These are phyloP conservation scores for Pipa parva DNA, from an alignment of 2,113 vertebrate genomes.

Conservation along the genomic window DNA sequence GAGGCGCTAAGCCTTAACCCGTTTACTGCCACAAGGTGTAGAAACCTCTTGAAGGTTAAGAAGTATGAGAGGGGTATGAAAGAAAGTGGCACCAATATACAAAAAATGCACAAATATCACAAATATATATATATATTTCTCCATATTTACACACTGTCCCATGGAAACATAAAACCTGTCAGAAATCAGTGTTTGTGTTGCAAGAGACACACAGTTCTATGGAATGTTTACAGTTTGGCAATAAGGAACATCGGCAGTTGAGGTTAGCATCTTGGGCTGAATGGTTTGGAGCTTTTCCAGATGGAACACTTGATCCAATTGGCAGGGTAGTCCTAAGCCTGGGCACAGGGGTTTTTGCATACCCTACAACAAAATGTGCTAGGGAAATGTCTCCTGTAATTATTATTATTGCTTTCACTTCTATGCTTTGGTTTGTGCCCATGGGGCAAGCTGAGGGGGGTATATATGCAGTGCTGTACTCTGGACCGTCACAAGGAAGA, in stretches of 20 bases:
- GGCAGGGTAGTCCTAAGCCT: too few relatives aligned
- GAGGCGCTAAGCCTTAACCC: neutral
- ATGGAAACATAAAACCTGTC: neutral
- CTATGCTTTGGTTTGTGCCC: conserved; percentile 35
- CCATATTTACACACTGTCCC: conserved; percentile 28
- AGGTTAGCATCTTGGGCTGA: conserved; percentile 14
- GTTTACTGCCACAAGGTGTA: neutral
- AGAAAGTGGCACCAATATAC: neutral
- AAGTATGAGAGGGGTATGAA: neutral
- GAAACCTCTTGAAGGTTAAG: conserved; percentile 10
- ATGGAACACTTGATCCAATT: neutral
- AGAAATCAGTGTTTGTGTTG: too few relatives aligned
- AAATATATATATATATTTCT: conserved; percentile 37
- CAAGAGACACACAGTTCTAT: neutral
- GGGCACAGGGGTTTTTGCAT: too few relatives aligned
- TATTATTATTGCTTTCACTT: conserved; percentile 31
- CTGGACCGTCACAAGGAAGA: too few relatives aligned
- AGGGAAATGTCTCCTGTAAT: neutral
- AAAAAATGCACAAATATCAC: conserved; percentile 27
- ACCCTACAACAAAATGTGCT: neutral
- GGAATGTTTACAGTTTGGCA: conserved; percentile 40
- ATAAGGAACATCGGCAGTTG: conserved; percentile 31
- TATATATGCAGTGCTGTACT: neutral
- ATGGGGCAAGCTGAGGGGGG: neutral
- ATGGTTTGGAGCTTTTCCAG: neutral